Evolutionary conservation across 2,113 vertebrate genomes (phyloP).

Genomic region (Myrmophylax atrothorax): DNA sequence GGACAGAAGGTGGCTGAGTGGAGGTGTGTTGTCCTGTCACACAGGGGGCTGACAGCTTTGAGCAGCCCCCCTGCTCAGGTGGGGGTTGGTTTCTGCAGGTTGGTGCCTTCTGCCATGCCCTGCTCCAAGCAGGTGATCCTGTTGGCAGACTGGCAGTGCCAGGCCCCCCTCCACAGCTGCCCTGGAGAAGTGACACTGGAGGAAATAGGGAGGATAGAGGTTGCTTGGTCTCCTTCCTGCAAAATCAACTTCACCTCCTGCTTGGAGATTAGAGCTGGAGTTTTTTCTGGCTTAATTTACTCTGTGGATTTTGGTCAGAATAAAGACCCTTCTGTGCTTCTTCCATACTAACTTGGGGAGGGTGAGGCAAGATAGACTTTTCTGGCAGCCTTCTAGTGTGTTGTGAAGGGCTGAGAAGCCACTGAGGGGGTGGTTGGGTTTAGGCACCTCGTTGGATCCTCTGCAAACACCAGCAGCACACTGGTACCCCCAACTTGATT

Average conservation of each 20-base stretch:
- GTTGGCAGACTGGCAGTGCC: background rate
- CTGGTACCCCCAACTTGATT: background rate
- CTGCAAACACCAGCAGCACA: slow-evolving; percentile 21
- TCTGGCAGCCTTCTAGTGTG: background rate
- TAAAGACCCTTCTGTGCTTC: background rate
- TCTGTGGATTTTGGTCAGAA: background rate
- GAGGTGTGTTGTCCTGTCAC: background rate
- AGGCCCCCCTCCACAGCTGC: background rate
- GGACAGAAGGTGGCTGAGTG: background rate
- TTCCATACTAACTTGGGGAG: background rate
- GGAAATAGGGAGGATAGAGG: background rate
- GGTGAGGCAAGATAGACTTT: background rate
- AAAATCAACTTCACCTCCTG: background rate
- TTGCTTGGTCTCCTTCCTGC: background rate
- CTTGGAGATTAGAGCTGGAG: background rate
- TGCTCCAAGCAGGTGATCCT: background rate
- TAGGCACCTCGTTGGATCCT: background rate
- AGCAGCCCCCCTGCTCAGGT: background rate
- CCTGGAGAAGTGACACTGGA: background rate
- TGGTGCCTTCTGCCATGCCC: background rate
- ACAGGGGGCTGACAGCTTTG: background rate
- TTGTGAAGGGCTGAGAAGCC: background rate
- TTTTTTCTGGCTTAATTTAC: background rate
- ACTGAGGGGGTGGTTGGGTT: background rate
- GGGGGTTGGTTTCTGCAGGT: background rate